Evolutionary conservation across 2,113 vertebrate genomes (phyloP), one percentile per base, ranked within the genome.

Genomic region (Chamaea fasciata): DNA sequence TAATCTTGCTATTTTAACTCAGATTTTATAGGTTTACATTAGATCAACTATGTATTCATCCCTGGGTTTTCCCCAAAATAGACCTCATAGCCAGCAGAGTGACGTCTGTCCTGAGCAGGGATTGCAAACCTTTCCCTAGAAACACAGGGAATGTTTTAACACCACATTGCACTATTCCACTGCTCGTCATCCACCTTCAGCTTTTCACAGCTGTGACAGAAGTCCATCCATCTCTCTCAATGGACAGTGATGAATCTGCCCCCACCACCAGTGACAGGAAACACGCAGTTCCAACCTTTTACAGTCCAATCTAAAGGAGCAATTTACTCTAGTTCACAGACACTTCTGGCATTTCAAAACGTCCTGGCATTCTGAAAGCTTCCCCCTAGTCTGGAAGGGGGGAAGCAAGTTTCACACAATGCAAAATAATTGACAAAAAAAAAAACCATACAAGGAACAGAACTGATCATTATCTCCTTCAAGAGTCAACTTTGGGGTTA

Each of bases 381-480:
- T 55, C 42, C 27, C 5, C 41, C 46, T 52, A 21, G n/a, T 26
- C 60, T 57, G 37, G 31, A 21, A 76, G 5, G 2, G 33, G 15
- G 26, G 13, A 55, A 62, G 35, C 10, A 76, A 95, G 31, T 26
- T 67, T 70, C 60, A 67, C 6, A 37, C 8, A 44, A 44, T 13
- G 22, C 75, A 83, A 80, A 80, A 53, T 37, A 52, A 69, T 14
- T 42, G 30, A 15, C 49, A 27, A 27, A 85, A 69, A 62, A n/a
- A 28, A 57, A 6, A 0, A 1, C 0, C 22, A 57, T 47, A 35
- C 12, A 59, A 46, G 56, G 39, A 90, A 41, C 0, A 70, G 53
- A 83, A 56, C 15, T 44, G 26, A 53, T 63, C 18, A 27, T 55
- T 31, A 21, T 20, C 22, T 73, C 16, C 42, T 81, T 49, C 44